Base-by-base conservation (phyloP, 2,888 invertebrate genomes). In the Onchidella celtica region DNA sequence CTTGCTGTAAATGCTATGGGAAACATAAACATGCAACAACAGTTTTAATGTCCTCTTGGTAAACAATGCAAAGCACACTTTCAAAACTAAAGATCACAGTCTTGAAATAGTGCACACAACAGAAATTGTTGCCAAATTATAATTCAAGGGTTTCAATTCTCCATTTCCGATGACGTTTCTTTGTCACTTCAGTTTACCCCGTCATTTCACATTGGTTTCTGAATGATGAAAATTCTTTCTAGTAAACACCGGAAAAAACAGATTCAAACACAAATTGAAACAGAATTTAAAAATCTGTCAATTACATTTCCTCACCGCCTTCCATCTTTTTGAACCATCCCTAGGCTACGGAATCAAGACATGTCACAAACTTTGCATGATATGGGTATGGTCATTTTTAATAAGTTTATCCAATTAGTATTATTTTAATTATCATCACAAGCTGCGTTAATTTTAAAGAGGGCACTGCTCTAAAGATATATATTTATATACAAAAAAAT, bases 291-390 rank as follows among this genome's bases (percentile, higher is more conserved):
- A n/a, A n/a, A 72, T 59, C 47, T 79, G 38, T 74, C 75, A 81
- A 81, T 81, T 81, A 74, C 72, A 82, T 77, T 82, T 77, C 77
- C 82, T 82, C 82, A 82, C 82, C 82, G 77, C 82, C 77, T 82
- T 77, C 77, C 73, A 77, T 77, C 70, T 78, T 77, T 77, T 82
- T 29, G 77, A 59, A 78, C 77, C 82, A 65, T 79, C 79, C 79
- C 66, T 79, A 79, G 79, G 79, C 79, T 79, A 73, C 27, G 57
- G 55, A 32, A n/a, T 29, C 29, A 11, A 27, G 29, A 27, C 14
- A 63, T n/a, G 24, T n/a, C 11, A n/a, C n/a, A 24, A 63, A 63
- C 27, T 24, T 14, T 24, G 9, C 0, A 17, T 63, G 27, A n/a
- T n/a, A 27, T 29, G 24, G 24, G 24, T n/a, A n/a, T n/a, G n/a